Evolutionary conservation across 2,888 invertebrate genomes (phyloP).

Genomic region (Resseliella maxima): DNA sequence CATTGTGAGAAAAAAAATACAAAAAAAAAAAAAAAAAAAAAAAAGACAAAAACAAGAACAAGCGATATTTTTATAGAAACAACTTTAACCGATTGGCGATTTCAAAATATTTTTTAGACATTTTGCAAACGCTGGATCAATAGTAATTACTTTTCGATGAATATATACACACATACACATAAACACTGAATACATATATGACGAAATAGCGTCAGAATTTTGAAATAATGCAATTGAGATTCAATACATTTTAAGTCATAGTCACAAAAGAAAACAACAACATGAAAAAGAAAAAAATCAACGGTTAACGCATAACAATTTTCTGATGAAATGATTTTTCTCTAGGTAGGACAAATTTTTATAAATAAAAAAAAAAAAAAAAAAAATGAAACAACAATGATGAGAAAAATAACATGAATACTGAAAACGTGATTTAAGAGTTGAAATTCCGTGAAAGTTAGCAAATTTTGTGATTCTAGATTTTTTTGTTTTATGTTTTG

Average conservation of each 20-base stretch:
- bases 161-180: neutral
- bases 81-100: slow-evolving; percentile 8
- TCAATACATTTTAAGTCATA: slow-evolving; percentile 24
- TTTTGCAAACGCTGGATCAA: slow-evolving; percentile 13
- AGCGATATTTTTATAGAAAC: slow-evolving; percentile 35
- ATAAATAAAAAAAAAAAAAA: neutral
- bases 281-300: too few relatives aligned
- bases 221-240: neutral
- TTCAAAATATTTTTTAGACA: slow-evolving; percentile 22
- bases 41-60: neutral
- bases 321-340: neutral
- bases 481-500: neutral
- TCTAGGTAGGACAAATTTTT: slow-evolving; percentile 20
- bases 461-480: slow-evolving; percentile 43
- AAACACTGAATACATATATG: too few relatives aligned
- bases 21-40: neutral
- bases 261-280: too few relatives aligned
- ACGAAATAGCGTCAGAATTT: neutral
- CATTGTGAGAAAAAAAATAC: neutral
- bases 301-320: neutral
- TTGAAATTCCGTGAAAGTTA: neutral
- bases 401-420: neutral
- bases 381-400: neutral
- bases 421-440: neutral
- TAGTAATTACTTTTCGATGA: neutral